phyloP scores from a whole-genome alignment of 35 echinoderm and acorn worm species.

The Ptychodera flava region DNA sequence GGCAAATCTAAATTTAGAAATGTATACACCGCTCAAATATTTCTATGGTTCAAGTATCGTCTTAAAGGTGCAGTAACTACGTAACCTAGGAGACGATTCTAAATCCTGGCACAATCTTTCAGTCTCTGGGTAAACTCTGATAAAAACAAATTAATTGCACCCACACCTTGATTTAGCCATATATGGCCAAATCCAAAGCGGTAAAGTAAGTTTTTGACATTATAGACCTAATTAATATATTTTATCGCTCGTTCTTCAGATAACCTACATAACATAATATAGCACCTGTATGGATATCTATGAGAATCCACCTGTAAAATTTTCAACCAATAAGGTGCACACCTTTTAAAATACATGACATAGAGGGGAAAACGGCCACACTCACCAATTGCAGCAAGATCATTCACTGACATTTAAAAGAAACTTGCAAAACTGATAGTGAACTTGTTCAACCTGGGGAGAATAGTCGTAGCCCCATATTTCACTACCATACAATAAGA shows the following conservation, averaged over 20 bases:
- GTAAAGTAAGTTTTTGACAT: neutral
- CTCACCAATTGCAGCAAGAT: neutral
- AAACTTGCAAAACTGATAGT: neutral
- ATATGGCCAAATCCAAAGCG: neutral
- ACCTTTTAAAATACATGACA: neutral
- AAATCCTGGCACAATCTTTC: neutral
- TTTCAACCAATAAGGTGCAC: neutral
- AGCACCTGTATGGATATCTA: no score
- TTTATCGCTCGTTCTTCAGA: neutral
- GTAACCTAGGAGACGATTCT: neutral
- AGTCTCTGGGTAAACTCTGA: neutral
- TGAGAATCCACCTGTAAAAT: no score
- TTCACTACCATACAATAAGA: neutral
- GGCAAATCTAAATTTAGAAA: neutral
- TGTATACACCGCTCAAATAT: neutral
- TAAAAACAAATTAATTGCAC: neutral
- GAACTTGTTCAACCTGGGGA: neutral
- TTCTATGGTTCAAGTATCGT: neutral
- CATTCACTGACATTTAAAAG: neutral
- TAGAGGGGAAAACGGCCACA: neutral
- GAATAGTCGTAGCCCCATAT: neutral
- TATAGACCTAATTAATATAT: neutral
- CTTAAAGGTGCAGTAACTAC: neutral
- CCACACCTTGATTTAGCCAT: neutral
- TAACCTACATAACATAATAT: neutral